Percentiles rank a stretch among this genome's conserved stretches.
phyloP scores from a whole-genome alignment of 2,113 vertebrate species.

The Lucifuga dentata region DNA sequence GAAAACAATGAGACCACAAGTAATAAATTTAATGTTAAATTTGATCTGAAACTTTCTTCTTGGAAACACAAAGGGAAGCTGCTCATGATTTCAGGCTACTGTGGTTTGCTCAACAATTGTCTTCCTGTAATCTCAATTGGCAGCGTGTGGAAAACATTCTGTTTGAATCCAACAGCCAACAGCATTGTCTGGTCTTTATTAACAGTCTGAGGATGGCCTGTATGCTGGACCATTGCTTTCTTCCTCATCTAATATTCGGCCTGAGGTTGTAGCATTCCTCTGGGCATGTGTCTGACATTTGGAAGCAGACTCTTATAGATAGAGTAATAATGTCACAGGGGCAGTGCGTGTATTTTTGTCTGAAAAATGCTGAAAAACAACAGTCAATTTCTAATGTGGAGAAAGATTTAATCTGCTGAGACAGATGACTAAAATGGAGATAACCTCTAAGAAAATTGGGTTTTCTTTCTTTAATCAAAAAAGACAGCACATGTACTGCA shows the following conservation, averaged over 20 bases:
- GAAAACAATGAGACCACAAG: conserved; percentile 12
- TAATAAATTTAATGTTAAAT: conserved; percentile 45
- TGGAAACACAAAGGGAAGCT: conserved; percentile 49
- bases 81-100: conserved; percentile 17
- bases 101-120: conserved; percentile 33
- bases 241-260: conserved; percentile 71
- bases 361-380: conserved; percentile 41
- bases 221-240: conserved; percentile 22
- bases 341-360: conserved; percentile 61
- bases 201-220: conserved; percentile 52
- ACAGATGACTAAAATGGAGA: conserved; percentile 36
- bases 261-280: conserved; percentile 70
- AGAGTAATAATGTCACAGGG: conserved; percentile 75
- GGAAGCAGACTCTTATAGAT: conserved; percentile 72
- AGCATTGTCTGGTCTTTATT: conserved; percentile 70
- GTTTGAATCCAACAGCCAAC: conserved; percentile 34
- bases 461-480: conserved; percentile 40
- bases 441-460: conserved; percentile 55
- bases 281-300: conserved; percentile 78
- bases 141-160: conserved; percentile 41
- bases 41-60: conserved; percentile 24
- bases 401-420: conserved; percentile 62
- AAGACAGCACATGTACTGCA: conserved; percentile 4
- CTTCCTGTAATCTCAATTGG: conserved; percentile 47
- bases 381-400: conserved; percentile 49